These are phyloP conservation scores for Brachionus rotundiformis DNA, from an alignment of 1,140 invertebrate species.

Conservation along the genomic window DNA sequence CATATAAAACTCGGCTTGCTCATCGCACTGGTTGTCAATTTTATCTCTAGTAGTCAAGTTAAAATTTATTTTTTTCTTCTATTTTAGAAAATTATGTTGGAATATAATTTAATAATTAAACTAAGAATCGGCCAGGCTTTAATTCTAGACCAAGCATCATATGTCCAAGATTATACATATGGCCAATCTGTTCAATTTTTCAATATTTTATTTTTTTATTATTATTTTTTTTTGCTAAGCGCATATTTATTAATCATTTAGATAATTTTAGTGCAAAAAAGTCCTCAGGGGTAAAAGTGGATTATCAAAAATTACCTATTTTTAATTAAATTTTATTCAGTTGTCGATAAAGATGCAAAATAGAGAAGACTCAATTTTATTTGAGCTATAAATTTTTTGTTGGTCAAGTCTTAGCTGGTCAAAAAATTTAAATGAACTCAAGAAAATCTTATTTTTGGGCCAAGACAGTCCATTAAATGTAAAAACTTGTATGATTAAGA, in stretches of 20 bases:
- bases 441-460: background rate
- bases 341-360: background rate
- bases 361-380: background rate
- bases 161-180: background rate
- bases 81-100: background rate
- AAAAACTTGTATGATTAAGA: conserved; percentile 18
- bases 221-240: background rate
- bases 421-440: background rate
- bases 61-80: background rate
- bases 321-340: background rate
- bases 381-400: background rate
- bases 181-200: conserved; percentile 1
- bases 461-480: conserved; percentile 6
- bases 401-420: no score
- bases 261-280: background rate
- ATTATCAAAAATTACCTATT: conserved; percentile 12
- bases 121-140: background rate
- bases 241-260: background rate
- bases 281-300: background rate
- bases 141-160: background rate
- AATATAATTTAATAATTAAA: background rate
- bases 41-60: conserved; percentile 1
- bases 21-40: background rate
- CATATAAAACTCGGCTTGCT: background rate
- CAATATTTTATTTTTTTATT: no score